These are phyloP conservation scores for Tamandua tetradactyla DNA, from an alignment of 2,797 vertebrate species.

Conservation along the genomic window DNA sequence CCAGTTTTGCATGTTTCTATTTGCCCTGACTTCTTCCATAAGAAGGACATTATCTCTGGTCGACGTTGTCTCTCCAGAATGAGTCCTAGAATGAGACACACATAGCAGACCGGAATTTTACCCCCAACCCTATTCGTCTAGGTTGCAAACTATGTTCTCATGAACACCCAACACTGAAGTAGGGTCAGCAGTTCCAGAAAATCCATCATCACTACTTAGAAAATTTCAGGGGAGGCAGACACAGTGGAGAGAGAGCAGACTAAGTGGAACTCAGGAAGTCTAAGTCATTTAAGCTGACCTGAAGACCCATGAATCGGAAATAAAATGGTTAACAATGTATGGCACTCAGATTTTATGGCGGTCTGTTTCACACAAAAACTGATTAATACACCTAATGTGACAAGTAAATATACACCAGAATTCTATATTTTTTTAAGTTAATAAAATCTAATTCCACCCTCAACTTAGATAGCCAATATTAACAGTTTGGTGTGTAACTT, in stretches of 20 bases:
- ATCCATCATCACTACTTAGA: not conserved
- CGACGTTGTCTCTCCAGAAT: not conserved
- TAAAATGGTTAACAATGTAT: not conserved
- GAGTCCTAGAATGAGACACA: not conserved
- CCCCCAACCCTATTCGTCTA: not conserved
- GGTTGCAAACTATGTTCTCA: not conserved
- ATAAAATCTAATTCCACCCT: not conserved
- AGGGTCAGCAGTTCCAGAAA: not conserved
- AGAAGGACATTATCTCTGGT: not conserved
- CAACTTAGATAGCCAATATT: not conserved
- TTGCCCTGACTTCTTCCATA: not conserved
- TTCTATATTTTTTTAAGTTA: conserved; percentile 35
- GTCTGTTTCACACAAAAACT: conserved; percentile 40
- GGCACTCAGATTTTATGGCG: not conserved
- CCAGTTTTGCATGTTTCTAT: not conserved
- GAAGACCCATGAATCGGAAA: not conserved
- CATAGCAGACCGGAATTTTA: not conserved
- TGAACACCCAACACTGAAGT: too few species aligned
- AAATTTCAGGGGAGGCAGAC: not conserved
- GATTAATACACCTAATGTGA: not conserved
- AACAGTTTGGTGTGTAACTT: not conserved
- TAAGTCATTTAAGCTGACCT: not conserved
- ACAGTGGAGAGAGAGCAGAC: not conserved
- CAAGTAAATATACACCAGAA: conserved; percentile 38
- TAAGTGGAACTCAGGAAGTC: not conserved